phyloP scores from a whole-genome alignment of 1,140 invertebrate species.

The Telenomus remus region DNA sequence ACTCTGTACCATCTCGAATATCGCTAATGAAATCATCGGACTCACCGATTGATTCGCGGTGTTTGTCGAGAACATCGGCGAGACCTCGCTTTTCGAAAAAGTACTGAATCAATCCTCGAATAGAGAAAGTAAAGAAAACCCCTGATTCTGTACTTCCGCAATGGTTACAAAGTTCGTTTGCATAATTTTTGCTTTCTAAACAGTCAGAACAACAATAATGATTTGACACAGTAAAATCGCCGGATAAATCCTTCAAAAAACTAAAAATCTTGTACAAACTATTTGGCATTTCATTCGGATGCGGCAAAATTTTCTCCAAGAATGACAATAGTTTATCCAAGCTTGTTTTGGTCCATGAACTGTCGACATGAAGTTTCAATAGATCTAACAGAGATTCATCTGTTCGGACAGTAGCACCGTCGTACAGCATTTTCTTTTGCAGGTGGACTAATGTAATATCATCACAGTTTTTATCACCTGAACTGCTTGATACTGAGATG shows the following conservation, averaged over 20 bases:
- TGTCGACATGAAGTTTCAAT: not conserved
- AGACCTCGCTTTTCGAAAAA: constrained; percentile 18
- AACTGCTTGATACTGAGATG: too few species aligned
- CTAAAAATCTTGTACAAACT: not conserved
- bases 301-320: not conserved
- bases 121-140: constrained; percentile 3
- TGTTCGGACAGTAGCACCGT: too few species aligned
- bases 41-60: not conserved
- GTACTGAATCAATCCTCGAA: constrained; percentile 2
- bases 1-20: constrained; percentile 9
- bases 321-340: not conserved
- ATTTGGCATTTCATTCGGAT: constrained; percentile 5
- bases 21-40: not conserved
- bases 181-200: not conserved
- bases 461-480: too few species aligned
- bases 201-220: constrained; percentile 15
- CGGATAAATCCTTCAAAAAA: not conserved
- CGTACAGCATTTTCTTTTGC: too few species aligned
- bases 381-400: constrained; percentile 5
- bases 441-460: too few species aligned
- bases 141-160: not conserved
- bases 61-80: constrained; percentile 3
- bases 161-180: not conserved
- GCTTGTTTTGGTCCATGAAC: constrained; percentile 4
- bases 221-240: constrained; percentile 2